These are phyloP conservation scores for Elephas maximus DNA, from an alignment of 2,113 vertebrate genomes.

Conservation along the genomic window DNA sequence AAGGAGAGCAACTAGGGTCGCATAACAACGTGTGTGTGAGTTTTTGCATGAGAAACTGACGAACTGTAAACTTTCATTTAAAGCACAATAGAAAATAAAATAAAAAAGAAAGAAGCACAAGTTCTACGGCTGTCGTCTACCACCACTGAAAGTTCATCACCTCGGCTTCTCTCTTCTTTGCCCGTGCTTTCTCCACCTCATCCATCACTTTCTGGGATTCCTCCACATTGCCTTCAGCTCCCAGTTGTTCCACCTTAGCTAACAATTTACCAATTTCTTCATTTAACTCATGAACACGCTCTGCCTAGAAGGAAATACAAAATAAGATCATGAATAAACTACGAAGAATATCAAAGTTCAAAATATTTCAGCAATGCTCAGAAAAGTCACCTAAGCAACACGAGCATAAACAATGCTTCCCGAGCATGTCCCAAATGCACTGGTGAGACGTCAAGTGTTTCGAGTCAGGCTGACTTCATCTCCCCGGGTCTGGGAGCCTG, in stretches of 20 bases:
- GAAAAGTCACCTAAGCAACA: neutral
- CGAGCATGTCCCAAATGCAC: neutral
- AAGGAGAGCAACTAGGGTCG: no score
- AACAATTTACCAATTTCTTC: constrained; percentile 99
- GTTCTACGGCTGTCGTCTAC: neutral
- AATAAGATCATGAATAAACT: constrained; percentile 49
- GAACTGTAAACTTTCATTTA: no score
- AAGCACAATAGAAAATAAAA: no score
- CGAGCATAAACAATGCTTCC: neutral
- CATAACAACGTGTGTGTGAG: no score
- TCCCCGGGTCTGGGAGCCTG: neutral
- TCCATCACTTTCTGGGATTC: constrained; percentile 98
- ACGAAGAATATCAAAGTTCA: constrained; percentile 30
- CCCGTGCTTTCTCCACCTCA: constrained; percentile 97
- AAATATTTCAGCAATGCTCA: constrained; percentile 39
- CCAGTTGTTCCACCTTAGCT: constrained; percentile 97
- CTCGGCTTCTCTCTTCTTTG: constrained; percentile 98
- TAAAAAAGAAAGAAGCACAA: neutral
- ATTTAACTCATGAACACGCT: constrained; percentile 98
- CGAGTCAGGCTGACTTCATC: neutral
- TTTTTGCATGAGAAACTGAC: no score
- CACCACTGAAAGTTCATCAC: constrained; percentile 85
- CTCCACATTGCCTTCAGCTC: constrained; percentile 98
- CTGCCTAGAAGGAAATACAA: constrained; percentile 91
- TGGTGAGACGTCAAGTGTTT: neutral